A percentile compares a stretch with the other conserved stretches of the same genome.
These are phyloP conservation scores for Nycteola revayana DNA, from an alignment of 2,888 invertebrate species.

Conservation along the genomic window DNA sequence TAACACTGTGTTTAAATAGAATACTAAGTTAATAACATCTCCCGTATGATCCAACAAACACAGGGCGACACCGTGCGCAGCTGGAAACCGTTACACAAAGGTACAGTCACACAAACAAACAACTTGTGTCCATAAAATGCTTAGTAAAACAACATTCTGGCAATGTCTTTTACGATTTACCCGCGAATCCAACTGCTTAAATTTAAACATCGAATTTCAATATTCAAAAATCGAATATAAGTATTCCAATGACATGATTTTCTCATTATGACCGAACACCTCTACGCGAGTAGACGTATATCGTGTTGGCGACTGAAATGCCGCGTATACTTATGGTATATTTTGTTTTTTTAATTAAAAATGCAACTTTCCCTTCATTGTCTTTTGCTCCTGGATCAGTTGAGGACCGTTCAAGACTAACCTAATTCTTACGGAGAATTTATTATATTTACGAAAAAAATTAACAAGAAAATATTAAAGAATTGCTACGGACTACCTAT, in stretches of 20 bases:
- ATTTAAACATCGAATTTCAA: conserved; percentile 38
- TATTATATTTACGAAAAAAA: conserved; percentile 73
- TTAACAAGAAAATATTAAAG: conserved; percentile 76
- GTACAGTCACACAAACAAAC: conserved; percentile 64
- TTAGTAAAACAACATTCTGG: conserved; percentile 61
- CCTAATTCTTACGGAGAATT: conserved; percentile 71
- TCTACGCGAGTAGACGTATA: conserved; percentile 19
- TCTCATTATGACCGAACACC: conserved; percentile 22
- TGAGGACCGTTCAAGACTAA: conserved; percentile 68
- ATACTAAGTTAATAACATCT: conserved; percentile 28
- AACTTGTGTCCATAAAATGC: conserved; percentile 62
- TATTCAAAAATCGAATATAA: conserved; percentile 37
- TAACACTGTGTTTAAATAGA: conserved; percentile 21
- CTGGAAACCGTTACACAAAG: conserved; percentile 43
- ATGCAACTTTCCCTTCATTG: conserved; percentile 77
- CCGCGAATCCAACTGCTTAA: conserved; percentile 38
- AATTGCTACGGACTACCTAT: conserved; percentile 76
- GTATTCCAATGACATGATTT: conserved; percentile 27
- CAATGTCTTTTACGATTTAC: conserved; percentile 62
- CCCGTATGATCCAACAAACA: conserved; percentile 26
- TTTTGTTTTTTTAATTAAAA: conserved; percentile 52
- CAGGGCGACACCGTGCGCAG: conserved; percentile 26
- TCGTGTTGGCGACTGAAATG: conserved; percentile 27
- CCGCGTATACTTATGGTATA: conserved; percentile 43
- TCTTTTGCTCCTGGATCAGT: conserved; percentile 75